Evolutionary conservation across 2,113 vertebrate genomes (phyloP), one percentile per base, ranked within the genome.

Genomic region (Scomber japonicus): DNA sequence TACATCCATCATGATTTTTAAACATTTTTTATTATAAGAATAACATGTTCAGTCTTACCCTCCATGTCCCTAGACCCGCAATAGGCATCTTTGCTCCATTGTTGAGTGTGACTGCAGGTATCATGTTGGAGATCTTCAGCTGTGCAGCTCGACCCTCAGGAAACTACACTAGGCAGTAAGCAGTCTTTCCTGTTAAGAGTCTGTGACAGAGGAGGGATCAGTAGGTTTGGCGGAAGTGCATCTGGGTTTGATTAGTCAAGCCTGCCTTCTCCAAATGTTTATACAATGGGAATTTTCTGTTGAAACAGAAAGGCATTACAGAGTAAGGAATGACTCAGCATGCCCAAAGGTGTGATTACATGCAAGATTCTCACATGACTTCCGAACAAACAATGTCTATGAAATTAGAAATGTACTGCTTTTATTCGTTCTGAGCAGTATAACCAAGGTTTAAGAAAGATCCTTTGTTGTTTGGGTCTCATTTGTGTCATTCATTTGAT

Each of bases 41-140:
- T 11, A 3, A 27, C 48, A 54, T n/a, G 10, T 3, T 57, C 4
- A 46, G 15, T 19, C 93, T 83, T 87, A 94, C 93, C 90, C 75
- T 91, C 92, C 93, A 95, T 2, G 94, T 95, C 55, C 94, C 94
- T 17, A 95, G 63, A 44, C 93, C 94, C 27, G 94, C 51, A 24
- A 92, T 63, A 1, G 94, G 94, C 86, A 94, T 94, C 61, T 80
- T 76, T 12, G 90, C 92, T 57, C 93, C 92, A 19, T 79, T 93
- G 71, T 73, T 87, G 51, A 95, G 93, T 7, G 66, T 91, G 4
- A 95, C 76, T 7, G 74, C 61, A 12, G 83, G 56, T 13, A 87
- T 83, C 93, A 93, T 94, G 46, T 63, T 75, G 11, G 14, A 45
- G 24, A 35, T 30, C 11, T 44, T 19, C 1, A 45, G 35, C 1